Base-by-base conservation (phyloP, 2,888 invertebrate species). In the Atethmia centrago region DNA sequence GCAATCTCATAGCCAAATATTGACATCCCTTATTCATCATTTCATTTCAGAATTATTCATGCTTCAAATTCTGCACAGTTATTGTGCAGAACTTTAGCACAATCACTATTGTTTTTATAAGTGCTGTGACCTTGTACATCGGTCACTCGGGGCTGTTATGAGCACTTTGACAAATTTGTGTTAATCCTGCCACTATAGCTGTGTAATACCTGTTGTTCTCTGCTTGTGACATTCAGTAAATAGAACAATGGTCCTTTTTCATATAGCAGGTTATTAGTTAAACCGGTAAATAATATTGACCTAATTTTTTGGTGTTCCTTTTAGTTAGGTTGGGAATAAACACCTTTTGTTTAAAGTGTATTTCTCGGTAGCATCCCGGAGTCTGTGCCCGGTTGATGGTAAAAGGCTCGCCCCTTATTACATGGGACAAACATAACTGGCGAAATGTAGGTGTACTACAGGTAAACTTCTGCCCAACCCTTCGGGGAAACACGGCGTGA, bases 71-170 rank as follows among this genome's bases (percentile, higher is more conserved):
- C n/a, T n/a, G n/a, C n/a, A n/a, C n/a, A n/a, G n/a, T 49, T 36
- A 49, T 19, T 28, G 19, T 45, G 31, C 40, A 51, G 0, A 66
- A 58, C 31, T 47, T 65, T 56, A 31, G 47, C 36, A 28, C 12
- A 45, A n/a, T 61, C 5, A 55, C 16, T 21, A 25, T 47, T 9
- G n/a, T 53, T 78, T 76, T 80, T 71, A 56, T 36, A 61, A 58
- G 56, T 70, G 67, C 70, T 76, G 10, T 49, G 19, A 53, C 36
- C n/a, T n/a, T 63, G 3, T 36, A 40, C 59, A 53, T 71, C 65
- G 25, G 72, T 80, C 58, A 77, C 36, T 36, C 19, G 56, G 12
- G 7, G 5, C 49, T 81, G 72, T 28, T 77, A 65, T 61, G 71
- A 68, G 72, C 71, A 75, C 28, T 71, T 69, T 64, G 55, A 64